Evolutionary conservation across 2,797 vertebrate species (phyloP), one percentile per base, ranked within the genome.

Genomic region (Botia kubotai): DNA sequence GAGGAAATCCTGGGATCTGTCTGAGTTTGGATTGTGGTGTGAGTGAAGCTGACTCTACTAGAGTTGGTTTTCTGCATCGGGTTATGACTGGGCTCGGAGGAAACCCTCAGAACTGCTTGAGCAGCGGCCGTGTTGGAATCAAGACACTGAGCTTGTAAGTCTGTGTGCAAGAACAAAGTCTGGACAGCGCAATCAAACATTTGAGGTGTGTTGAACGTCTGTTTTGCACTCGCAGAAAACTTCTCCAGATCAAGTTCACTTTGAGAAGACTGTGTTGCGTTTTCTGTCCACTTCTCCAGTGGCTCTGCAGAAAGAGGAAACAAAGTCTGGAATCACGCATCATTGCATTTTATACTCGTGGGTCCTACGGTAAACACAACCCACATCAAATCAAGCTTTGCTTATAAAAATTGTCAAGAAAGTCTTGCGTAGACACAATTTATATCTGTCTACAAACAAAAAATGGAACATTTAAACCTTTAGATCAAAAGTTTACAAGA

Each of bases 91-190:
- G 66, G 70, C 80, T 85, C 85, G 86, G 74, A 69, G 6, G 87
- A 89, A 66, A 81, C 84, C 78, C 87, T 90, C 2, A 72, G 71
- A 60, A 89, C 89, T 67, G 83, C 82, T 23, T 82, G 85, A 83
- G 84, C 89, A 21, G 58, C 79, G 50, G n/a, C 5, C 2, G 23
- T 33, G 10, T 75, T 19, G 2, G 57, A 63, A 29, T 78, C 53
- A 36, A 69, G 48, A 39, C 23, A 4, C 11, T 57, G 75, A 3
- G 16, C 11, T 57, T 78, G 66, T 71, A 86, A 82, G 0, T 77
- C 70, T 29, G 50, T 4, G 19, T 29, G 14, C 0, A n/a, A 29
- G 8, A 5, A 26, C 72, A 50, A 79, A 48, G 78, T 72, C 57
- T 79, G 67, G n/a, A 79, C 16, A 4, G 57, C 43, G 4, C 77